These are phyloP conservation scores for Coregonus ussuriensis DNA, from an alignment of 2,797 vertebrate species.

Conservation along the genomic window DNA sequence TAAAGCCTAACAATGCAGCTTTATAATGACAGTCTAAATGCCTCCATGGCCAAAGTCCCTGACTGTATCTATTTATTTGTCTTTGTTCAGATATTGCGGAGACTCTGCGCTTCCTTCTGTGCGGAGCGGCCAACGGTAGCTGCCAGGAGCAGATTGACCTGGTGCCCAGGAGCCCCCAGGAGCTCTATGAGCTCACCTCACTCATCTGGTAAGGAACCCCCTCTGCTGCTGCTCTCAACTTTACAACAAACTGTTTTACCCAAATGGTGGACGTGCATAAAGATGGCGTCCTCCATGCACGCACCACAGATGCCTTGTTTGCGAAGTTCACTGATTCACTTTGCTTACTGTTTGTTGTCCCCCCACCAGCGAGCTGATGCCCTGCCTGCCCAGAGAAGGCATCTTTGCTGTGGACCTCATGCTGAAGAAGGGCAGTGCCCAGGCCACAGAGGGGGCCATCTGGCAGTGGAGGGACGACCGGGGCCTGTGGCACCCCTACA, in stretches of 20 bases:
- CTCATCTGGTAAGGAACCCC: constrained; percentile 89
- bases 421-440: constrained; percentile 97
- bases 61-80: no score
- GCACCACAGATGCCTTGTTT: no score
- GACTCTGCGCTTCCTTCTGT: constrained; percentile 96
- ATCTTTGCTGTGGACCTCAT: constrained; percentile 98
- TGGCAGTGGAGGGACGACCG: constrained; percentile 99
- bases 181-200: constrained; percentile 97
- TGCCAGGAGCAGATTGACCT: constrained; percentile 99
- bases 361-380: constrained; percentile 91
- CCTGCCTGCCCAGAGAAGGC: constrained; percentile 97
- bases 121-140: constrained; percentile 95
- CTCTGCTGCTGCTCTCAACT: not conserved
- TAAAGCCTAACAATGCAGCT: no score
- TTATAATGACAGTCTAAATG: no score
- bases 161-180: constrained; percentile 96
- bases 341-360: not conserved
- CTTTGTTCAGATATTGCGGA: constrained; percentile 92
- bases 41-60: no score
- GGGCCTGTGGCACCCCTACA: constrained; percentile 98
- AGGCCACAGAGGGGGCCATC: constrained; percentile 96
- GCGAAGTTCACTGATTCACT: no score
- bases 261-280: not conserved
- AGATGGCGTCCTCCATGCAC: no score
- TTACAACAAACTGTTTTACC: not conserved